Evolutionary conservation across 2,797 vertebrate species (phyloP), one percentile per base, ranked within the genome.

Genomic region (Threskiornis aethiopicus): DNA sequence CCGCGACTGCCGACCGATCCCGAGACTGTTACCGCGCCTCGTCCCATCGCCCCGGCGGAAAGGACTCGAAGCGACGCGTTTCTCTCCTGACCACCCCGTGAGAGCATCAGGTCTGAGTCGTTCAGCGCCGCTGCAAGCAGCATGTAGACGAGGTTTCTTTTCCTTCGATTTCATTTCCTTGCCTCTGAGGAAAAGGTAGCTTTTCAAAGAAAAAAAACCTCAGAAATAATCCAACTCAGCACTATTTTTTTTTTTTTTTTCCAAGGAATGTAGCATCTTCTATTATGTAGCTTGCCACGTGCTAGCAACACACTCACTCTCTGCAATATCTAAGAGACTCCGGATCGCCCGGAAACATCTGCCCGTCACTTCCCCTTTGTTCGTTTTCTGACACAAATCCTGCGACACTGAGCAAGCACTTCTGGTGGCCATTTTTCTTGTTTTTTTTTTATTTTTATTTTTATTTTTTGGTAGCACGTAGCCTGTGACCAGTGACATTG

Each of bases 251-350:
- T 58, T 35, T 35, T 22, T 64, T 69, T 65, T 97, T 91, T 73
- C 81, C 92, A 84, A 97, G 97, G 97, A 98, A 98, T 98, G 98
- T 98, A 98, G 98, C 98, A 96, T 96, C 97, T 97, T 82, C 92
- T 95, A 84, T 93, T 73, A 96, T 97, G 97, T 97, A 97, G 98
- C 97, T 87, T 90, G 97, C 95, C 97, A 88, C 83, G 90, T 93
- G 52, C 93, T 96, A 24, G 93, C 84, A 1, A 84, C 97, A 95
- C 94, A 19, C 90, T 76, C 92, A 88, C 92, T 89, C 85, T 86
- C 94, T 96, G 96, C 97, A 97, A 96, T 97, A 96, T 21, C 87
- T 41, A 11, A 76, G 82, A 83, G 94, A 65, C 75, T 87, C 93
- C 42, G 65, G 93, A 11, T 22, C 28, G 44, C 6, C 87, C 76